Base-by-base conservation (phyloP, 2,797 vertebrate species). In the Pelochelys cantorii region DNA sequence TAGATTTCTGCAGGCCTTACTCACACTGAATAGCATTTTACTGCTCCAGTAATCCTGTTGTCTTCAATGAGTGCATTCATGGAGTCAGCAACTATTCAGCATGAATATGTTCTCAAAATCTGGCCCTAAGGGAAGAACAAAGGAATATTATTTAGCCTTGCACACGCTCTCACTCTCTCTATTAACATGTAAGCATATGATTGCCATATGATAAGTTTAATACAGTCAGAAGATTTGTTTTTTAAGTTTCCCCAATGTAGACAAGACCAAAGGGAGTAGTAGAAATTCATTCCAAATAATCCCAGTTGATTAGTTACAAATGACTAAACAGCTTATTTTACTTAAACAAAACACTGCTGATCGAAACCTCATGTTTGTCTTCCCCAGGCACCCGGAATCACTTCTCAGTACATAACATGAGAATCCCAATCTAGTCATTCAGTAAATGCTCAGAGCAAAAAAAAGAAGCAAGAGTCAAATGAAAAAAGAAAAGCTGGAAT, bases 21-120 rank as follows among this genome's bases (percentile, higher is more conserved):
- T n/a, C 11, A 5, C 15, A 12, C 0, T 1, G 52, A 54, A 13
- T 2, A 23, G 13, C 74, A 18, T 71, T 71, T 71, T 37, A 37
- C 68, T 37, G 68, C 34, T 22, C n/a, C n/a, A 71, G 68, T 71
- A 71, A 37, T 71, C n/a, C 65, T 37, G 65, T 34, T 71, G 65
- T 71, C n/a, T 71, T 71, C n/a, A 71, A 37, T 71, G 68, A 34
- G 68, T 22, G 68, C 22, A 71, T 71, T 71, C 34, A 37, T 71
- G 68, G n/a, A 20, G 18, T 71, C 34, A 71, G n/a, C 65, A 68
- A 68, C 65, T 68, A 68, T 34, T 68, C 65, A 68, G 20, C 68
- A 71, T 23, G 34, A 71, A 37, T 71, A 37, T 71, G 68, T 71
- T 37, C 34, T 37, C 68, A 37, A 71, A 71, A 71, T 71, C 68